phyloP scores from a whole-genome alignment of 1,140 invertebrate genomes.

The Myzus persicae region DNA sequence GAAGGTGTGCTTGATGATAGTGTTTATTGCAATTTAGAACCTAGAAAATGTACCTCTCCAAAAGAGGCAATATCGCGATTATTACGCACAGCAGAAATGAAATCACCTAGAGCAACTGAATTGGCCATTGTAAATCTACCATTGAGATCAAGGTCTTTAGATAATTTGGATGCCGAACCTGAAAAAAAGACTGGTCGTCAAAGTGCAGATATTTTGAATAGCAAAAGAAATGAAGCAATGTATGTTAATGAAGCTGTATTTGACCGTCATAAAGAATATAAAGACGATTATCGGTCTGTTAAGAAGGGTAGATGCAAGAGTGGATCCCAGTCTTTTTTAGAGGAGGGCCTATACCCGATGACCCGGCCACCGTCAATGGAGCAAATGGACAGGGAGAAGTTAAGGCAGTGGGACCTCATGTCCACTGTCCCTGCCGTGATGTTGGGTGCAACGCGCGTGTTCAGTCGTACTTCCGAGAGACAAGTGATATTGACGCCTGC shows the following conservation, averaged over 20 bases:
- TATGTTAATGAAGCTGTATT: conserved; percentile 77
- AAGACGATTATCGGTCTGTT: conserved; percentile 62
- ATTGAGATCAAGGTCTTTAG: conserved; percentile 72
- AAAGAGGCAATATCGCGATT: conserved; percentile 61
- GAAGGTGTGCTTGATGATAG: conserved; percentile 72
- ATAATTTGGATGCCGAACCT: conserved; percentile 73
- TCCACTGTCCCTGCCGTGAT: conserved; percentile 74
- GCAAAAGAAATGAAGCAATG: conserved; percentile 64
- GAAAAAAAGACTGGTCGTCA: conserved; percentile 59
- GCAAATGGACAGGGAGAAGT: conserved; percentile 79
- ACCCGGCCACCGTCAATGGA: conserved; percentile 65
- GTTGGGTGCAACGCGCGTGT: conserved; percentile 60
- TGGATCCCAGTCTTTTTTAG: conserved; percentile 68
- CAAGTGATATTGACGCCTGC: conserved; percentile 55
- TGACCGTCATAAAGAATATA: conserved; percentile 60
- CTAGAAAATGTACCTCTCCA: conserved; percentile 59
- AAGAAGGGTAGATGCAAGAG: conserved; percentile 58
- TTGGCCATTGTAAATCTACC: conserved; percentile 46
- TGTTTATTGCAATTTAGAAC: conserved; percentile 54
- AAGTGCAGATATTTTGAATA: conserved; percentile 60
- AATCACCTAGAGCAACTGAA: conserved; percentile 66
- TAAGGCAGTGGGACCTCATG: conserved; percentile 86
- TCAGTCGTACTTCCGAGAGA: conserved; percentile 57
- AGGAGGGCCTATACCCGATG: conserved; percentile 67
- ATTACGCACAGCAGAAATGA: conserved; percentile 72